Evolutionary conservation across 2,797 vertebrate genomes (phyloP), one percentile per base, ranked within the genome.

Genomic region (Gallinago solitaria): DNA sequence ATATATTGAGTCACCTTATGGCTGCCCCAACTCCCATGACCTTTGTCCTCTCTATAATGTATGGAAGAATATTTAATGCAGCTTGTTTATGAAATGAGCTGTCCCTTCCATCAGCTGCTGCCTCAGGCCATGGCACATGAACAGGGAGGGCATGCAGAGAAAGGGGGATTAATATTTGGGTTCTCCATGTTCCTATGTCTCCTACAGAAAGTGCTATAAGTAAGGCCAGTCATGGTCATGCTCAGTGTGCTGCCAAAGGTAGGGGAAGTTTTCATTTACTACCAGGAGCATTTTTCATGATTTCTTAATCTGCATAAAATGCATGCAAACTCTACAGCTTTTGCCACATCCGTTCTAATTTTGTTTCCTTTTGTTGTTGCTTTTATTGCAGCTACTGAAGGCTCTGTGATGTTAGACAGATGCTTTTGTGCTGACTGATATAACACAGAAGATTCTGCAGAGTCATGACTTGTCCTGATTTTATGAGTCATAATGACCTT

Each of bases 1-100:
- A 97, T 96, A 92, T 95, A 97, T 97, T 94, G 95, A 91, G 90
- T 83, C 92, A 73, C 95, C 94, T 94, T 91, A 90, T 94, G 95
- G 88, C 83, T 97, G 93, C 84, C 85, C 87, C 4, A 9, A 59
- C 53, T 96, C 56, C 71, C 20, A 80, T 97, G 96, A 97, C 97
- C 97, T 97, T 95, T 97, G 96, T 91, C 84, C 93, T 92, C 69
- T 79, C 82, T 83, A 13, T 94, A 93, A 91, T 93, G 78, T 90
- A 87, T 93, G 89, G 91, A 95, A 94, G 95, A 93, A 95, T 96
- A 96, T 97, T 94, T 97, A 92, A 97, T 96, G 88, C 86, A 74
- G 63, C 59, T 93, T 95, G 69, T 80, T 96, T 97, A 92, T 94
- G 86, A 94, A 96, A 86, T 71, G 90, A 57, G 74, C 91, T 93